These are phyloP conservation scores for Valencia hispanica DNA, from an alignment of 2,797 vertebrate species.

Conservation along the genomic window DNA sequence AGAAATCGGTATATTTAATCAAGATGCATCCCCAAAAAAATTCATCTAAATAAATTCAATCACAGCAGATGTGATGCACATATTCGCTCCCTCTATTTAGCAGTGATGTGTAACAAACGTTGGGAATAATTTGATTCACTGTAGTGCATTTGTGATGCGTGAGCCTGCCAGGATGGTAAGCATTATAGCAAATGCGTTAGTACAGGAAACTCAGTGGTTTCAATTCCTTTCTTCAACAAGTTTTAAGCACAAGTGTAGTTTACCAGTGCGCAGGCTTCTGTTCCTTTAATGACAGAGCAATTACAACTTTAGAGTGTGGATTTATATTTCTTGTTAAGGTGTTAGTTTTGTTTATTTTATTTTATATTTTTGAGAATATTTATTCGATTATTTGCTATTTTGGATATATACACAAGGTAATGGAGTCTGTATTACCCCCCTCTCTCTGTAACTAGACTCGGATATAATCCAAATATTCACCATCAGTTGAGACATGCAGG, in stretches of 20 bases:
- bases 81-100: too few relatives aligned
- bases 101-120: too few relatives aligned
- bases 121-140: not conserved
- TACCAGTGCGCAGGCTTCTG: not conserved
- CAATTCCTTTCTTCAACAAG: constrained; percentile 42
- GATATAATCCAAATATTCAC: too few relatives aligned
- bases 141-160: constrained; percentile 12
- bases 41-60: not conserved
- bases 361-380: too few relatives aligned
- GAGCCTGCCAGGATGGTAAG: constrained; percentile 14
- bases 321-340: not conserved
- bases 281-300: not conserved
- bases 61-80: not conserved
- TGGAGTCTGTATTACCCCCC: too few relatives aligned
- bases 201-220: constrained; percentile 50
- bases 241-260: constrained; percentile 1
- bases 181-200: constrained; percentile 32
- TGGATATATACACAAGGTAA: too few relatives aligned
- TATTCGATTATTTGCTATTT: too few relatives aligned
- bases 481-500: too few relatives aligned
- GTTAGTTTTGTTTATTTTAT: too few relatives aligned
- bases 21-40: not conserved
- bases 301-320: not conserved
- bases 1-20: not conserved
- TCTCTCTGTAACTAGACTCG: too few relatives aligned